Conservation (phyloP, 2,113 vertebrate genomes). For the Triplophysa rosa region DNA sequence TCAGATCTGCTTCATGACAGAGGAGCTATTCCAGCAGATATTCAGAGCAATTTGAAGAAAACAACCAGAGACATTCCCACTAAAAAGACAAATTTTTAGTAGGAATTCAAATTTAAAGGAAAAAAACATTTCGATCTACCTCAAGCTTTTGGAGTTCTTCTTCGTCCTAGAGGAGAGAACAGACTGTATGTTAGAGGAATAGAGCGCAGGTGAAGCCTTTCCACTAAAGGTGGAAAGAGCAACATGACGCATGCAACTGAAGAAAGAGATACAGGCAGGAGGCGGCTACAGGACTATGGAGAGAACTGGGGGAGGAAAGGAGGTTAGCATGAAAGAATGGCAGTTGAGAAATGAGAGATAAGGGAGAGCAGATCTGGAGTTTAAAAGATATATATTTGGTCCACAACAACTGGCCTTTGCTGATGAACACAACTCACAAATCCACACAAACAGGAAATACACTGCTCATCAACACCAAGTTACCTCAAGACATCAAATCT, state of each 20-base stretch:
- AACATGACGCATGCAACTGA: constrained; percentile 49
- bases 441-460: constrained; percentile 30
- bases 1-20: too few species aligned
- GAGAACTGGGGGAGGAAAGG: constrained; percentile 54
- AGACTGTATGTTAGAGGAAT: constrained; percentile 52
- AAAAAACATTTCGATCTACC: constrained; percentile 65
- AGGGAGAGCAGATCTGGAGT: constrained; percentile 20
- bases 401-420: constrained; percentile 17
- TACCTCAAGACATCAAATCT: constrained; percentile 77
- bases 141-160: constrained; percentile 77
- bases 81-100: too few species aligned
- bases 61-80: too few species aligned
- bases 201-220: constrained; percentile 55
- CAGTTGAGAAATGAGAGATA: not conserved
- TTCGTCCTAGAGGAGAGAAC: constrained; percentile 73
- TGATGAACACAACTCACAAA: constrained; percentile 53
- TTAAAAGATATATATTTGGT: too few species aligned
- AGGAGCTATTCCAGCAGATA: too few species aligned
- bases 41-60: too few species aligned
- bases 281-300: constrained; percentile 61
- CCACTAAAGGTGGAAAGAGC: constrained; percentile 56
- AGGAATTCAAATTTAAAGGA: not conserved
- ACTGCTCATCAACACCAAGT: constrained; percentile 50
- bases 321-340: constrained; percentile 55
- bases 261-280: constrained; percentile 52